A percentile compares a stretch with the other conserved stretches of the same genome.
Evolutionary conservation across 2,888 invertebrate species (phyloP).

Genomic region (Eupeodes luniger): DNA sequence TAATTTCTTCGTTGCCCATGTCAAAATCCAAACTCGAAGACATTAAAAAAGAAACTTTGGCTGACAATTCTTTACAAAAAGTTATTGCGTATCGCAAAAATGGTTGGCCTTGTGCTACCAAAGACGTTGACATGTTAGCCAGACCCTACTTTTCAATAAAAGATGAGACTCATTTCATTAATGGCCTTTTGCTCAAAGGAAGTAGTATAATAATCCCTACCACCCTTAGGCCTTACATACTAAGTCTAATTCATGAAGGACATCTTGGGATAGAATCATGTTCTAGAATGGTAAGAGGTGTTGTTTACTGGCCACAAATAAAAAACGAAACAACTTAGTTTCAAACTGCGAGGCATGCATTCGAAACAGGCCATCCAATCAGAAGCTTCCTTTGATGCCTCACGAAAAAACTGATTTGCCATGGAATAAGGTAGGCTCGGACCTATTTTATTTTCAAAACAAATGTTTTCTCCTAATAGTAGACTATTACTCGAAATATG

Average conservation of each 20-base stretch:
- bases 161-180: slow-evolving; percentile 27
- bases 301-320: slow-evolving; percentile 41
- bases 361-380: slow-evolving; percentile 24
- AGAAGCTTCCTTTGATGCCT: slow-evolving; percentile 41
- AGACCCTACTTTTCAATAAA: slow-evolving; percentile 35
- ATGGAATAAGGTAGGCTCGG: slow-evolving; percentile 26
- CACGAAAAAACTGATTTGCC: slow-evolving; percentile 33
- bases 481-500: slow-evolving; percentile 24
- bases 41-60: slow-evolving; percentile 21
- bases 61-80: slow-evolving; percentile 6
- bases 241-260: slow-evolving; percentile 32
- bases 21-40: slow-evolving; percentile 25
- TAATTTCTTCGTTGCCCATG: slow-evolving; percentile 36
- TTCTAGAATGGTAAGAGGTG: slow-evolving; percentile 28
- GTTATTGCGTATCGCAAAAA: slow-evolving; percentile 16
- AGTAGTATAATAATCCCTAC: slow-evolving; percentile 13
- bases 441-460: slow-evolving; percentile 33
- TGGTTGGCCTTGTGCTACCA: slow-evolving; percentile 15
- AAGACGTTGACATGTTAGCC: slow-evolving; percentile 14
- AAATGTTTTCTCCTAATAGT: slow-evolving; percentile 20
- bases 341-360: slow-evolving; percentile 40
- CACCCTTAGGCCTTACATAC: slow-evolving; percentile 9
- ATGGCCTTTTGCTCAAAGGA: slow-evolving; percentile 36
- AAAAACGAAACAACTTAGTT: slow-evolving; percentile 29
- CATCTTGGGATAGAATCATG: slow-evolving; percentile 36